Percentiles rank a stretch among this genome's conserved stretches.
Evolutionary conservation across 2,113 vertebrate species (phyloP).

Genomic region (Thunnus maccoyii): DNA sequence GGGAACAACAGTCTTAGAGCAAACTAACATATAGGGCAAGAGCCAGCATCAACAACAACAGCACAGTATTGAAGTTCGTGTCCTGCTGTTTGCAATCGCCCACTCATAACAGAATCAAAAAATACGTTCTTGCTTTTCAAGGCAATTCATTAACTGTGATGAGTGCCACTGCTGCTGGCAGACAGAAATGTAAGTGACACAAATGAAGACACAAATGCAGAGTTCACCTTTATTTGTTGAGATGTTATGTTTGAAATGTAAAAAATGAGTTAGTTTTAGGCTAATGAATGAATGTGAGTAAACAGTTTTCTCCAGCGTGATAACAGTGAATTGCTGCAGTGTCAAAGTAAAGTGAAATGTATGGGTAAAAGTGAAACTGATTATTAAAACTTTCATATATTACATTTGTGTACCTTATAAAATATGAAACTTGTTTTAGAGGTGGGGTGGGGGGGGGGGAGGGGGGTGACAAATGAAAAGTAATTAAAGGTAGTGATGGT

Average conservation of each 20-base stretch:
- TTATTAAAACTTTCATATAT: not conserved
- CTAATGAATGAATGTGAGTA: conserved; percentile 7
- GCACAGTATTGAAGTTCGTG: conserved; percentile 1
- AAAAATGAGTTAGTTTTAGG: not conserved
- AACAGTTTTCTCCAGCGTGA: not conserved
- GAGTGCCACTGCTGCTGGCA: conserved; percentile 12
- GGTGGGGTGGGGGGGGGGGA: too few species aligned
- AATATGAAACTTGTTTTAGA: too few species aligned
- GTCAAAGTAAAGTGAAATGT: not conserved
- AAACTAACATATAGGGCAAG: not conserved
- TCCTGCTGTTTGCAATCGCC: conserved; percentile 4
- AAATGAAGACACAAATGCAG: not conserved
- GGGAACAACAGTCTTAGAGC: not conserved
- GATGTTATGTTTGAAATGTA: conserved; percentile 6
- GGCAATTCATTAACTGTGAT: conserved; percentile 29
- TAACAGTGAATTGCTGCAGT: not conserved
- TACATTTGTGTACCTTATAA: not conserved
- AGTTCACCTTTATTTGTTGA: not conserved
- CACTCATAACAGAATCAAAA: conserved; percentile 2
- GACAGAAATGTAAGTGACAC: not conserved
- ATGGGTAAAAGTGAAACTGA: not conserved
- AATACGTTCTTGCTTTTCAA: not conserved
- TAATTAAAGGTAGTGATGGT: too few species aligned
- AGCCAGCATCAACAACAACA: not conserved
- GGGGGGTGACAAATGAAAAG: too few species aligned